Evolutionary conservation across 2,113 vertebrate species (phyloP).

Genomic region (Centropristis striata): DNA sequence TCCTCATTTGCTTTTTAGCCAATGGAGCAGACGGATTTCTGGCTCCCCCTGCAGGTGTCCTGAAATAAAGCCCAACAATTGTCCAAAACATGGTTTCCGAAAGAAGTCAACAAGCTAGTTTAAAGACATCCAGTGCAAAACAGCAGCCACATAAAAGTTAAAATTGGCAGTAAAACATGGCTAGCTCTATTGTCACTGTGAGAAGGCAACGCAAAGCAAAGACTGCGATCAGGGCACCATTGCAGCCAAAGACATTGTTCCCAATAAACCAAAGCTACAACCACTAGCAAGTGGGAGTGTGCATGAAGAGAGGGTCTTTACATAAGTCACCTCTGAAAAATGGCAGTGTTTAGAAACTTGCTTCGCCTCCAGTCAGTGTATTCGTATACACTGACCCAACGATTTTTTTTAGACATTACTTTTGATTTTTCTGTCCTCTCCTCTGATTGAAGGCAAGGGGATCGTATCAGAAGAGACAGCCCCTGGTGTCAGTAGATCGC

Average conservation of each 20-base stretch:
- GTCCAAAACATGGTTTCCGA: conserved; percentile 44
- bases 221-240: conserved; percentile 80
- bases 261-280: conserved; percentile 83
- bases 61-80: conserved; percentile 58
- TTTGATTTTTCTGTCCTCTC: conserved; percentile 50
- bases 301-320: conserved; percentile 74
- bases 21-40: conserved; percentile 46
- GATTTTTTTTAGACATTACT: conserved; percentile 21
- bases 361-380: conserved; percentile 58
- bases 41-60: conserved; percentile 54
- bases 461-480: conserved; percentile 70
- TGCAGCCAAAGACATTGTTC: conserved; percentile 82
- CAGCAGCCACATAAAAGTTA: conserved; percentile 82
- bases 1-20: conserved; percentile 53
- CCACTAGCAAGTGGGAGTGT: conserved; percentile 79
- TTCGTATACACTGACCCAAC: conserved; percentile 47
- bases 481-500: conserved; percentile 77
- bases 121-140: conserved; percentile 85
- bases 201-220: conserved; percentile 86
- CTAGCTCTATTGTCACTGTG: conserved; percentile 86
- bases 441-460: conserved; percentile 84
- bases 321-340: conserved; percentile 79
- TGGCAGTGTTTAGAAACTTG: conserved; percentile 88
- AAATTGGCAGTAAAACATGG: conserved; percentile 88
- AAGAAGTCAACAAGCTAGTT: conserved; percentile 69